phyloP scores from a whole-genome alignment of 2,113 vertebrate genomes.

The Himantopus leucocephalus region DNA sequence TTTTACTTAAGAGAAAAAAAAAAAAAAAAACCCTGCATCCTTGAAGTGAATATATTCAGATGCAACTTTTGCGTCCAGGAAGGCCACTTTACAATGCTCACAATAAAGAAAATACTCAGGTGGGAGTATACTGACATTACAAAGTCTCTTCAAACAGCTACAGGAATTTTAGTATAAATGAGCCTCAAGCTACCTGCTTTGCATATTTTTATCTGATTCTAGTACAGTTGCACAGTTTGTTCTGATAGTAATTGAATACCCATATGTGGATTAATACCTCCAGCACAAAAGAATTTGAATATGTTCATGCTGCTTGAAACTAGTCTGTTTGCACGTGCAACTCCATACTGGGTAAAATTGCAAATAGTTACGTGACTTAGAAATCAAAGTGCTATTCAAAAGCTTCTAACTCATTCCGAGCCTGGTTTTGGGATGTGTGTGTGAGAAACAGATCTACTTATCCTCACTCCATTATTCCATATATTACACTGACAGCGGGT shows the following conservation, averaged over 20 bases:
- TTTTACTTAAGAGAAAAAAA: background rate
- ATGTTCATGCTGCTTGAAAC: background rate
- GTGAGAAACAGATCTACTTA: background rate
- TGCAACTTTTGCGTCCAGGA: background rate
- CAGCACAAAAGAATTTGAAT: constrained; percentile 3
- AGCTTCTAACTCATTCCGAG: background rate
- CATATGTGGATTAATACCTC: constrained; percentile 22
- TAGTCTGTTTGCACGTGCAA: background rate
- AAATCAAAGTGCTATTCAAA: constrained; percentile 15
- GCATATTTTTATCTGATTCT: constrained; percentile 45
- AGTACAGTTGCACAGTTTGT: constrained; percentile 1
- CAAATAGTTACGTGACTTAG: background rate
- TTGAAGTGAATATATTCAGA: background rate
- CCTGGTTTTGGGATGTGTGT: background rate
- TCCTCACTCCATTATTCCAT: background rate
- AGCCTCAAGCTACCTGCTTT: constrained; percentile 43
- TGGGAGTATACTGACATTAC: constrained; percentile 18
- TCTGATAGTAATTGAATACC: constrained; percentile 20
- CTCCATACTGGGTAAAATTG: background rate
- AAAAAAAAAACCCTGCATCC: background rate
- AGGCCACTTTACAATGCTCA: background rate
- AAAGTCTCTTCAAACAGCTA: constrained; percentile 32
- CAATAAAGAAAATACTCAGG: constrained; percentile 7
- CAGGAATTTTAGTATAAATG: constrained; percentile 34
- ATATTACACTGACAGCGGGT: background rate